phyloP scores from a whole-genome alignment of 2,113 vertebrate species.

The Notothenia coriiceps region DNA sequence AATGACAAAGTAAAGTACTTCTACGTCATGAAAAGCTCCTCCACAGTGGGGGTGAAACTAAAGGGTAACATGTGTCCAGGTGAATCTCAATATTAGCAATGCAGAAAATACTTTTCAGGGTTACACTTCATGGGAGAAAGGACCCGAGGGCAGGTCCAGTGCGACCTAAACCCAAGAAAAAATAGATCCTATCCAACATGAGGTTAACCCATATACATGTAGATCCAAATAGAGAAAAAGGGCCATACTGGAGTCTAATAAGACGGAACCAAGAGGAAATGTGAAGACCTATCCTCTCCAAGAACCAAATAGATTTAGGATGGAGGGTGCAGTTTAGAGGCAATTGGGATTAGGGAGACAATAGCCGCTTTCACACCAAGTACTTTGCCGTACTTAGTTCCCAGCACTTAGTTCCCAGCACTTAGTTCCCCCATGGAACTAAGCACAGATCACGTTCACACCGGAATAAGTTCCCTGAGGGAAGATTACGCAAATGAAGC shows the following conservation, averaged over 20 bases:
- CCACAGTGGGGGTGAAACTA: not conserved
- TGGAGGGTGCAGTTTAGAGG: not conserved
- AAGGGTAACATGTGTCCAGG: not conserved
- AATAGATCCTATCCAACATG: not conserved
- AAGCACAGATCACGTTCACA: too few species aligned
- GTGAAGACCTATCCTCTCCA: not conserved
- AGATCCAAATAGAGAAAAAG: not conserved
- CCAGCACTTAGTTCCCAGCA: too few species aligned
- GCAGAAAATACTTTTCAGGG: not conserved
- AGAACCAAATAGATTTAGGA: not conserved
- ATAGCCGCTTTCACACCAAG: too few species aligned
- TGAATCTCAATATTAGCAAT: not conserved
- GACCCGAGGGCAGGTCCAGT: not conserved
- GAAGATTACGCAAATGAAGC: too few species aligned
- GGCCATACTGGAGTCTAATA: not conserved
- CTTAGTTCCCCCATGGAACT: too few species aligned
- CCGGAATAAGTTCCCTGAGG: too few species aligned
- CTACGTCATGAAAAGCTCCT: too few species aligned
- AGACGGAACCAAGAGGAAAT: not conserved
- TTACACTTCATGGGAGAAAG: not conserved
- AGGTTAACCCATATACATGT: too few species aligned
- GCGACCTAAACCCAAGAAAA: not conserved
- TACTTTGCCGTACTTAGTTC: too few species aligned
- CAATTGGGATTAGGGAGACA: not conserved
- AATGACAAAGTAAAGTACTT: not conserved